A percentile compares a stretch with the other conserved stretches of the same genome.
Evolutionary conservation across 2,888 invertebrate species (phyloP).

Genomic region (Aquatica leii): DNA sequence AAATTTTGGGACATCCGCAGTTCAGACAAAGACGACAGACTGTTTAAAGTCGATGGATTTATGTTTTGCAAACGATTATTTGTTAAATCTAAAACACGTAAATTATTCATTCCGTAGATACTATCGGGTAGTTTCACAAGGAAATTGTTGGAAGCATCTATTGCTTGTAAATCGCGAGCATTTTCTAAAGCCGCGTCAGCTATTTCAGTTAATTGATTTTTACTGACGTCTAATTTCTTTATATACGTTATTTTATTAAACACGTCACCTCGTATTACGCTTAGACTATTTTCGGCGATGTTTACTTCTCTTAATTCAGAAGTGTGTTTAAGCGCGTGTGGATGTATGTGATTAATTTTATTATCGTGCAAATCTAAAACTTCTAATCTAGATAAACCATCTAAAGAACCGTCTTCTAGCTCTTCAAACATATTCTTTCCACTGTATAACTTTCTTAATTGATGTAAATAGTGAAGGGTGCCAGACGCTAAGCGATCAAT

Average conservation of each 20-base stretch:
- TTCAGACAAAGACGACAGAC: slow-evolving; percentile 73
- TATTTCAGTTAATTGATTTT: slow-evolving; percentile 76
- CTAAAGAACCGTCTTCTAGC: slow-evolving; percentile 74
- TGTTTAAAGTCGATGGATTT: slow-evolving; percentile 73
- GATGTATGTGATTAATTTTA: slow-evolving; percentile 72
- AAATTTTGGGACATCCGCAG: slow-evolving; percentile 80
- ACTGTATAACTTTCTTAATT: slow-evolving; percentile 73
- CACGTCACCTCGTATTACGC: slow-evolving; percentile 72
- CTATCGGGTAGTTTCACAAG: slow-evolving; percentile 76
- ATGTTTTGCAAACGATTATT: slow-evolving; percentile 78
- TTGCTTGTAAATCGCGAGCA: slow-evolving; percentile 72
- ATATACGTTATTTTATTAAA: slow-evolving; percentile 72
- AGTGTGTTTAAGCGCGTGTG: slow-evolving; percentile 71
- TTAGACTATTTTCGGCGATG: slow-evolving; percentile 78
- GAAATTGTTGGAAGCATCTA: slow-evolving; percentile 82
- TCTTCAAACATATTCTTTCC: slow-evolving; percentile 76
- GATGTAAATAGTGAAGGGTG: slow-evolving; percentile 71
- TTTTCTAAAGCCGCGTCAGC: slow-evolving; percentile 70
- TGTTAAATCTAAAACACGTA: slow-evolving; percentile 79
- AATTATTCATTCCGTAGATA: slow-evolving; percentile 71
- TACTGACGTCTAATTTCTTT: slow-evolving; percentile 75
- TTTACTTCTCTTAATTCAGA: slow-evolving; percentile 74
- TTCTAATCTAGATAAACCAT: slow-evolving; percentile 75
- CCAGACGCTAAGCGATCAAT: slow-evolving; percentile 74
- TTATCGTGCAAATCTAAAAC: slow-evolving; percentile 79